These are phyloP conservation scores for Dynastes grantii DNA, from an alignment of 2,888 invertebrate species.

Conservation along the genomic window DNA sequence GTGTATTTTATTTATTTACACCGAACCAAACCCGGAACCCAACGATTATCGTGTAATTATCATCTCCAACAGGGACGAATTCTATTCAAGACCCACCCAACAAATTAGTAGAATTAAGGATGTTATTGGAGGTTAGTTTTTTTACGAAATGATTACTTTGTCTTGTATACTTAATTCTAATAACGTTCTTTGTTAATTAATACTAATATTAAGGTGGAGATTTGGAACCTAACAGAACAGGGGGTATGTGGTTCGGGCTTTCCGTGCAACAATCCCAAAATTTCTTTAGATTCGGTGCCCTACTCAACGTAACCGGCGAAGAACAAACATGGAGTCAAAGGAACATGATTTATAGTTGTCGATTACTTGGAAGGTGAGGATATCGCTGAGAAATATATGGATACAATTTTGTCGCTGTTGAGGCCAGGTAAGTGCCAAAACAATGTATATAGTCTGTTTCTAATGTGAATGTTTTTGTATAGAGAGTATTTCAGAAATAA, in stretches of 20 bases:
- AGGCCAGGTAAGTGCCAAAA: constrained; percentile 75
- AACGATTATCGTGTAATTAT: constrained; percentile 82
- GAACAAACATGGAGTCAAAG: constrained; percentile 71
- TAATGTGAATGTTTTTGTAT: too few species aligned
- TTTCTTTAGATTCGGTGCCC: constrained; percentile 75
- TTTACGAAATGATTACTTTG: constrained; percentile 9
- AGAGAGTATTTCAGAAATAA: too few species aligned
- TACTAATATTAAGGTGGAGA: constrained; percentile 77
- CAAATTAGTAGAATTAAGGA: constrained; percentile 67
- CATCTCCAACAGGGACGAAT: constrained; percentile 88
- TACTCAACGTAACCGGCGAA: constrained; percentile 82
- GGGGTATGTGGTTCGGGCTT: constrained; percentile 89
- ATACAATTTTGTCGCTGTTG: constrained; percentile 81
- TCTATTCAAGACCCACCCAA: constrained; percentile 79
- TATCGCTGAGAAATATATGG: constrained; percentile 73
- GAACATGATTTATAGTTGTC: constrained; percentile 81
- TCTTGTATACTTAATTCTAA: too few species aligned
- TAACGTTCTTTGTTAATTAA: background rate
- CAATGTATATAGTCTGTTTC: background rate
- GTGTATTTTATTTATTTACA: constrained; percentile 87
- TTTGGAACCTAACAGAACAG: constrained; percentile 81
- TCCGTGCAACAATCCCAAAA: constrained; percentile 61
- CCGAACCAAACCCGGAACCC: constrained; percentile 73
- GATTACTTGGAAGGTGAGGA: constrained; percentile 75
- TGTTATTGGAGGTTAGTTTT: constrained; percentile 78